Percentiles rank a stretch among this genome's conserved stretches.
Conservation (phyloP, 1,140 invertebrate genomes). For the Brachionus plicatilis region DNA sequence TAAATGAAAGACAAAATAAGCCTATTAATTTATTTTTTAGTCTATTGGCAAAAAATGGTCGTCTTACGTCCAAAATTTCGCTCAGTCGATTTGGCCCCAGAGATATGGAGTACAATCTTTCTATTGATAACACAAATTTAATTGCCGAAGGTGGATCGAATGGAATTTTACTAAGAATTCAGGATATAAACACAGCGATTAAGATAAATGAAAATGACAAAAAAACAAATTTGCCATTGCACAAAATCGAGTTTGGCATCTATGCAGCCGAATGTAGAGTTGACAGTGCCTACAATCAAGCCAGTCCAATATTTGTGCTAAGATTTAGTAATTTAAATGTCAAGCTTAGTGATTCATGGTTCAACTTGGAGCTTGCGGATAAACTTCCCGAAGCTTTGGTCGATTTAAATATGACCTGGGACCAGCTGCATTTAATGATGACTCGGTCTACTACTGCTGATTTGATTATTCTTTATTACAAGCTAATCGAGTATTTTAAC, state of each 20-base stretch:
- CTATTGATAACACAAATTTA: conserved; percentile 14
- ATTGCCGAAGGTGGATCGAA: conserved; percentile 25
- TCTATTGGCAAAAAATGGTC: conserved; percentile 52
- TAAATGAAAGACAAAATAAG: neutral
- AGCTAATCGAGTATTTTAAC: conserved; percentile 87
- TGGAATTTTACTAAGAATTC: neutral
- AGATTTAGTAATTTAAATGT: conserved; percentile 39
- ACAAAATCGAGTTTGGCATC: conserved; percentile 29
- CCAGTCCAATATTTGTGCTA: conserved; percentile 22
- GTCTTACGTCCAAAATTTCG: conserved; percentile 45
- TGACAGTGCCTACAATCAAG: conserved; percentile 37
- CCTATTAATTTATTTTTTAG: neutral
- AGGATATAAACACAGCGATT: neutral
- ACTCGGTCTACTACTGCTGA: conserved; percentile 92
- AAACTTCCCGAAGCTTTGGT: conserved; percentile 64
- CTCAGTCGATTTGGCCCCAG: conserved; percentile 46
- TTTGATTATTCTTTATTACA: conserved; percentile 88
- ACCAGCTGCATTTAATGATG: conserved; percentile 89
- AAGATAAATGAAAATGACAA: conserved; percentile 1
- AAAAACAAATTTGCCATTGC: neutral
- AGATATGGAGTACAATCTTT: conserved; percentile 44
- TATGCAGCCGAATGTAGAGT: conserved; percentile 25
- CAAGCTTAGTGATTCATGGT: conserved; percentile 27
- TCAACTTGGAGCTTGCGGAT: neutral
- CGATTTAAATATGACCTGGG: conserved; percentile 83